Evolutionary conservation across 1,140 invertebrate species (phyloP), one percentile per base, ranked within the genome.

Genomic region (Bombus pascuorum): DNA sequence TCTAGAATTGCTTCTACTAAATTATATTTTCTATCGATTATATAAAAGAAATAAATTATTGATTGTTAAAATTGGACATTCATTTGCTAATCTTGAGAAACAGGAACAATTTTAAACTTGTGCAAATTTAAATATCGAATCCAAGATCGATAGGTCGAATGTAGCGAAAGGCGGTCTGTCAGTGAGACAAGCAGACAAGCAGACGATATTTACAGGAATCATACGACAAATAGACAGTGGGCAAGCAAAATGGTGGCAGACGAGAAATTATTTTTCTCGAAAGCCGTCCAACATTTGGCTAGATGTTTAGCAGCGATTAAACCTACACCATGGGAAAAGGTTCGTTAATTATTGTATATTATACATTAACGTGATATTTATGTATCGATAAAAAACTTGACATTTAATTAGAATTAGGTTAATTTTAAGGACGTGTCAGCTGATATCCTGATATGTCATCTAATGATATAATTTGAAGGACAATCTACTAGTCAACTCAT

Each of bases 261-360:
- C 86, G 96, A 97, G 92, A 97, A 96, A 93, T 95, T 97, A 92
- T 98, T 98, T 95, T 99, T 98, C 94, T 97, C 97, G 90, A 97
- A 97, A 94, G 98, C 98, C 34, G 97, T 99, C 62, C 97, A 98
- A 93, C 98, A 98, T 95, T 96, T 99, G 91, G 98, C 98, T 3
- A 96, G 98, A 93, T 98, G 98, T 88, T 95, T 99, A 86, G 98
- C 98, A 34, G 96, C 96, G 83, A 97, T 98, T 71, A 97, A 97
- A 93, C 97, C 98, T 81, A 97, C 98, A 89, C 97, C 98, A 95
- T 98, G 98, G 97, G 97, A 98, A 94, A 98, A 98, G 96, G 98
- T 98, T 95, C 93, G 89, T 89, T n/a, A 32, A 65, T 79, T 66
- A 57, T 47, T 59, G 15, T 18, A 3, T 53, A 47, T 72, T 39